Evolutionary conservation across 2,113 vertebrate genomes (phyloP).

Genomic region (Psittacara wagleri): DNA sequence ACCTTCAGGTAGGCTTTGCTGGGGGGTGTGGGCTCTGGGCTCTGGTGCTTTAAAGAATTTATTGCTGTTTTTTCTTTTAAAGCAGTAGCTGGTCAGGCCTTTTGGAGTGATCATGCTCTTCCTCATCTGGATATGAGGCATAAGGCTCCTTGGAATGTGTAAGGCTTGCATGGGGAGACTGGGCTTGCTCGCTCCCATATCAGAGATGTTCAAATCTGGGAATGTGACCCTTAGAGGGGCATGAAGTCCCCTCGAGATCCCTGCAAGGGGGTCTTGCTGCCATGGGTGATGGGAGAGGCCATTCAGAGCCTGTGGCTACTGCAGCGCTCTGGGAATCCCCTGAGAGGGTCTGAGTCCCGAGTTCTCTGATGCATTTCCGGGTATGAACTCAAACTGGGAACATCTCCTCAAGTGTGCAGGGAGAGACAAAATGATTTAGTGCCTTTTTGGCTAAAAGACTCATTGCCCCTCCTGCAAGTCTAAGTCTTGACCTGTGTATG

Average conservation of each 20-base stretch:
- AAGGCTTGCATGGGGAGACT: not conserved
- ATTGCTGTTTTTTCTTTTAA: not conserved
- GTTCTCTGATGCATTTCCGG: not conserved
- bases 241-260: not conserved
- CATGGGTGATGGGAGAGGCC: not conserved
- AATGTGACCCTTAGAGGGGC: not conserved
- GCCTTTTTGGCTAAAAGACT: not conserved
- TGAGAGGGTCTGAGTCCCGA: not conserved
- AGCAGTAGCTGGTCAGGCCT: not conserved
- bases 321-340: not conserved
- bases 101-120: fast-evolving
- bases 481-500: not conserved
- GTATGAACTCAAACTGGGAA: not conserved
- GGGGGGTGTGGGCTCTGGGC: not conserved
- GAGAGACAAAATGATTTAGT: not conserved
- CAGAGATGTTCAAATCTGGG: not conserved
- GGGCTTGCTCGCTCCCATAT: not conserved
- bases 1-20: not conserved
- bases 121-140: not conserved
- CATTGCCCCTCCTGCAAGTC: not conserved
- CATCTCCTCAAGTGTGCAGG: not conserved
- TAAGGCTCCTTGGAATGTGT: not conserved
- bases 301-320: fast-evolving
- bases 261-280: not conserved
- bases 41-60: not conserved